Evolutionary conservation across 2,113 vertebrate genomes (phyloP).

Genomic region (Phoxinus phoxinus): DNA sequence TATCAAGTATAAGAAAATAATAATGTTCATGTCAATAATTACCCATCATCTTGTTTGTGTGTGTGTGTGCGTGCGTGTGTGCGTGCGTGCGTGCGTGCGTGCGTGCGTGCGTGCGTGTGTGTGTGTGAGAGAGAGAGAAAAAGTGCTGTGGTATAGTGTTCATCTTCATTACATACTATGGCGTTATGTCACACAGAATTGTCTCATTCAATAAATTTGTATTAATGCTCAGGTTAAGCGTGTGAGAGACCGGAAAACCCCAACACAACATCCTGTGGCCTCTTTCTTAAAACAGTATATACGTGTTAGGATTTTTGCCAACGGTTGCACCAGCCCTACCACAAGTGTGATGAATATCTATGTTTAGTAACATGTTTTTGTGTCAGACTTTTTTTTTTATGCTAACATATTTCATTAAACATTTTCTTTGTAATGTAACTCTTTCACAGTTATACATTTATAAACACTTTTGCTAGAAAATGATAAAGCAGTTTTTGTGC

Average conservation of each 20-base stretch:
- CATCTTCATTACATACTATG: too few species aligned
- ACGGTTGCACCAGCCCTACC: neutral
- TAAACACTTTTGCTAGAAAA: neutral
- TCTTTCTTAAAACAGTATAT: neutral
- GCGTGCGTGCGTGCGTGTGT: too few species aligned
- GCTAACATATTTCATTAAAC: neutral
- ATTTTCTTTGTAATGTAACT: neutral
- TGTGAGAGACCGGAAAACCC: neutral
- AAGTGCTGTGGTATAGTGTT: too few species aligned
- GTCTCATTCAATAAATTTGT: neutral
- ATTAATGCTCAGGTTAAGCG: neutral
- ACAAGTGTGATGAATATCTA: neutral
- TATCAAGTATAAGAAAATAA: neutral
- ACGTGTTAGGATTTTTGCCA: neutral
- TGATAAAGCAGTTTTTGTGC: neutral
- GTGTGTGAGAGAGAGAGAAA: too few species aligned
- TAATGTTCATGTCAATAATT: neutral
- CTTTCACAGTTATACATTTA: neutral
- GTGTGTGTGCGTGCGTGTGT: too few species aligned
- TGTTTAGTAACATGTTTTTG: neutral
- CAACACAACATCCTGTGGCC: conserved; percentile 10
- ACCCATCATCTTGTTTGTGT: too few species aligned
- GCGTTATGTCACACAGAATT: neutral
- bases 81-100: too few species aligned
- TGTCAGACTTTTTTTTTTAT: too few species aligned